Conservation (phyloP, 2,113 vertebrate genomes). For the Pardalotus punctatus region DNA sequence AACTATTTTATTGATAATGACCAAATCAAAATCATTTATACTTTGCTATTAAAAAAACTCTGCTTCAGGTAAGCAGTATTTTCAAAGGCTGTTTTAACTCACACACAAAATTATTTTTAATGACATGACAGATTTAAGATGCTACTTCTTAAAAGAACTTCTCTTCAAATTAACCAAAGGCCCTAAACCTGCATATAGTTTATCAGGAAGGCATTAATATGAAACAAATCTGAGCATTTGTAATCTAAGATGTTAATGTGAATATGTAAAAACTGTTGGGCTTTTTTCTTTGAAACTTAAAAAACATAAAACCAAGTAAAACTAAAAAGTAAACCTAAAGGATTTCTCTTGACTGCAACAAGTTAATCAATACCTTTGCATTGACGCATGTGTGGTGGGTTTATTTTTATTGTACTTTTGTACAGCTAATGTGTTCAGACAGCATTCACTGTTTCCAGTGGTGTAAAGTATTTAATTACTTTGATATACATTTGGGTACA, state of each 20-base stretch:
- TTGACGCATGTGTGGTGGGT: neutral
- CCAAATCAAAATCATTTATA: neutral
- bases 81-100: neutral
- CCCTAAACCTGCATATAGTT: neutral
- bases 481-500: neutral
- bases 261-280: neutral
- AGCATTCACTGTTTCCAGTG: neutral
- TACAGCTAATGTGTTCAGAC: neutral
- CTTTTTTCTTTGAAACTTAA: neutral
- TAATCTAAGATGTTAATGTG: neutral
- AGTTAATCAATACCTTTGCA: neutral
- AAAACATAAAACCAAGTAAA: neutral
- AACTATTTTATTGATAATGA: neutral
- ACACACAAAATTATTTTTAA: neutral
- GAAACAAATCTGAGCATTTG: neutral
- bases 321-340: neutral
- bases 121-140: neutral
- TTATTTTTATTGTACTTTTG: neutral
- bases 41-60: neutral
- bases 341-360: neutral
- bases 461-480: neutral
- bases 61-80: neutral
- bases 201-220: neutral
- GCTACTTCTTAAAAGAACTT: neutral
- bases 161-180: neutral